Percentiles rank a stretch among this genome's conserved stretches.
Conservation (phyloP, 2,888 invertebrate species). For the Galeopsomyia nigrocyanea region DNA sequence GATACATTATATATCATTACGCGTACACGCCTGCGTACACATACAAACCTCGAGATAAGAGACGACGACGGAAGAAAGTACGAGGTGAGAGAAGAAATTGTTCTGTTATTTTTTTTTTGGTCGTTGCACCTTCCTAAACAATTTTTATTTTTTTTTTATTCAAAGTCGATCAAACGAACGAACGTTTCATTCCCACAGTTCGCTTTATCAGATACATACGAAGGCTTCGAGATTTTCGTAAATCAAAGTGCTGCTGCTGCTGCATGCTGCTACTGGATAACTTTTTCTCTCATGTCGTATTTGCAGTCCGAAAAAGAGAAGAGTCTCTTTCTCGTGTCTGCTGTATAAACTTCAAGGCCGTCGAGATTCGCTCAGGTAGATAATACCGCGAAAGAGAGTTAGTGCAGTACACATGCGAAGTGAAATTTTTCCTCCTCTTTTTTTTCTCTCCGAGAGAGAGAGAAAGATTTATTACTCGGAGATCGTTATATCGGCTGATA, state of each 20-base stretch:
- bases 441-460: not conserved
- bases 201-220: not conserved
- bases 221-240: no score
- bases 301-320: no score
- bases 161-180: no score
- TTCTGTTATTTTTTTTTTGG: no score
- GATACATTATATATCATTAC: slow-evolving; percentile 58
- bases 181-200: no score
- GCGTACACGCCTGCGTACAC: slow-evolving; percentile 6
- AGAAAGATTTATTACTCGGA: no score
- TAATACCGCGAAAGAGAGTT: not conserved
- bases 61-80: not conserved
- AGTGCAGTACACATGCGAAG: not conserved
- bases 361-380: slow-evolving; percentile 28
- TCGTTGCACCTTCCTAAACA: no score
- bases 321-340: not conserved
- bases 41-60: slow-evolving; percentile 12
- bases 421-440: not conserved
- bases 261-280: not conserved
- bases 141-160: no score
- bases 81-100: slow-evolving; percentile 33
- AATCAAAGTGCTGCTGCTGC: no score
- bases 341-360: slow-evolving; percentile 24
- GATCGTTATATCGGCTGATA: no score
- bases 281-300: not conserved